Conservation (phyloP, 2,113 vertebrate species). For the Platysteira castanea region DNA sequence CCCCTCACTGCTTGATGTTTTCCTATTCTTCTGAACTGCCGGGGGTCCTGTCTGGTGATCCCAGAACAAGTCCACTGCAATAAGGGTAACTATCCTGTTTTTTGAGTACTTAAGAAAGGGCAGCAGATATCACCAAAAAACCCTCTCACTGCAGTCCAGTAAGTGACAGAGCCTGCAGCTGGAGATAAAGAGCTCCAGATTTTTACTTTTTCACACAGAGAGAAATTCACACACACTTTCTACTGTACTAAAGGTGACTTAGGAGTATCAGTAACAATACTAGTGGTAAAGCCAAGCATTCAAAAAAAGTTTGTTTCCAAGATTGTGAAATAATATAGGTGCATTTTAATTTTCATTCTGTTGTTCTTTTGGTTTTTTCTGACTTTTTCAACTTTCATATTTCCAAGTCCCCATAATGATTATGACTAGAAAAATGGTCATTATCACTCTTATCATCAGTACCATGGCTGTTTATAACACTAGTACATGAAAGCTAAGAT, state of each 20-base stretch:
- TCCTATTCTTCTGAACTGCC: not conserved
- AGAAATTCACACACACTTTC: not conserved
- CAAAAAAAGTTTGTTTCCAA: not conserved
- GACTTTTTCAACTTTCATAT: not conserved
- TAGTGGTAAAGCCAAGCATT: not conserved
- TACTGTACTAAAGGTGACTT: not conserved
- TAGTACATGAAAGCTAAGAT: not conserved
- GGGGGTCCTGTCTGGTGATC: fast-evolving
- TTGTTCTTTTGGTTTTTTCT: not conserved
- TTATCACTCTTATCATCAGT: not conserved
- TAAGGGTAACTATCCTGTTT: not conserved
- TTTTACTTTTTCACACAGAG: not conserved
- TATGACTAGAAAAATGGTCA: not conserved
- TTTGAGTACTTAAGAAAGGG: not conserved
- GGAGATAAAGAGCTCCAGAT: not conserved
- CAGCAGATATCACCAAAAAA: not conserved
- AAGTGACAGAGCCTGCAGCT: not conserved
- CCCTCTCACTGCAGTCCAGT: not conserved
- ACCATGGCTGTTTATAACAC: not conserved
- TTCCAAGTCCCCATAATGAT: not conserved
- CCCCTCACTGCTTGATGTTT: not conserved
- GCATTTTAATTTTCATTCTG: not conserved
- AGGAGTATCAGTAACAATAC: not conserved
- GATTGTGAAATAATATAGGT: not conserved
- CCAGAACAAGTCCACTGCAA: not conserved